Evolutionary conservation across 1,140 invertebrate genomes (phyloP), one percentile per base, ranked within the genome.

Genomic region (Megalopta genalis): DNA sequence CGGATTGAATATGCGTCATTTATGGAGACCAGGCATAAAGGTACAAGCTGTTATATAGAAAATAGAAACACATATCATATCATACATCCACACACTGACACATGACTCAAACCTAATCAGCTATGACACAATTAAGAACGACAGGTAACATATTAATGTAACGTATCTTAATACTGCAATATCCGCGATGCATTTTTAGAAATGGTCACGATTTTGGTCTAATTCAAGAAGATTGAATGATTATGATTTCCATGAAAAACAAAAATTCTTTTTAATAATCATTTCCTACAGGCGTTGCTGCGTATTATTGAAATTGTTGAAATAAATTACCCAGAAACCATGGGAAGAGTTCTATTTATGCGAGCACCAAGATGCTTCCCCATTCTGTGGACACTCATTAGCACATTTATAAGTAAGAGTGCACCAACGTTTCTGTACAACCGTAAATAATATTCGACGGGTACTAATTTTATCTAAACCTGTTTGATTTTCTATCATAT

Each of bases 371-470:
- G 98, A 81, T 98, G 99, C 63, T 99, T 99, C 90, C 98, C 98
- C 1, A 98, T 99, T 77, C 93, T 99, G n/a, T 99, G 98, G 98
- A 99, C 98, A 0, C 95, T 99, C 64, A 97, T 99, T 70, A 97
- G 97, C 89, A 98, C 98, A n/a, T 99, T 99, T 91, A 99, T 99
- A 87, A 95, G 95, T 96, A 90, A 94, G 92, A 46, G 71, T 67
- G 37, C n/a, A 70, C 60, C 77, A 75, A 57, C 18, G 2, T 46
- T 46, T 77, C 52, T 77, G 32, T 39, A 70, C 63, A 37, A 62
- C 32, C 14, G n/a, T 63, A 18, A 12, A 27, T 37, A 21, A 63
- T 27, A 63, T 83, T 70, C 18, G n/a, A 69, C 64, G 14, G 54
- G 27, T 25, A 32, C 23, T 23, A 42, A 37, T 69, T 62, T 39